Percentiles rank a stretch among this genome's conserved stretches.
These are phyloP conservation scores for Cenopis cana DNA, from an alignment of 2,888 invertebrate species.

Conservation along the genomic window DNA sequence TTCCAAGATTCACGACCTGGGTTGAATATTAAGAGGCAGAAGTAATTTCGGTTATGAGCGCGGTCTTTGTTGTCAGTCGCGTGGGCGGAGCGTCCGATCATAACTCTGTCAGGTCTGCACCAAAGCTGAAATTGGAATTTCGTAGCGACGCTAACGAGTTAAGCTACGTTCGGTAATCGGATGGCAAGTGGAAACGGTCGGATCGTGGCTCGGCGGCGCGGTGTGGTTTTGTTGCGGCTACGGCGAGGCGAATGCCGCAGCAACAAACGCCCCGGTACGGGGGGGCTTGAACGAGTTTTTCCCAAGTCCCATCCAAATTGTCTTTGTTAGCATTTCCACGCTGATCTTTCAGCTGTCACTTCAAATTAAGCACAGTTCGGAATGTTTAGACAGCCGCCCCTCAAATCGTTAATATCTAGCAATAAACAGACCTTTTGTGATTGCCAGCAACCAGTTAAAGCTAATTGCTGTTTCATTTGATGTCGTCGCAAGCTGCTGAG, in stretches of 20 bases:
- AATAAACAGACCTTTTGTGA: constrained; percentile 34
- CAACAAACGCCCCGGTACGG: neutral
- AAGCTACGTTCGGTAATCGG: constrained; percentile 52
- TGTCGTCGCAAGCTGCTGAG: constrained; percentile 24
- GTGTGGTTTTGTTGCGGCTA: too few relatives aligned
- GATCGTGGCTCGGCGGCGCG: constrained; percentile 46
- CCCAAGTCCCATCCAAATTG: constrained; percentile 9
- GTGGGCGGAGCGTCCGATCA: constrained; percentile 58
- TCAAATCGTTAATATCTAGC: constrained; percentile 32
- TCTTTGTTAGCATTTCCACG: constrained; percentile 33
- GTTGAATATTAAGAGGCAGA: constrained; percentile 76
- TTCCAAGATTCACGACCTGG: constrained; percentile 71
- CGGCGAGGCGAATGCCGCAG: neutral
- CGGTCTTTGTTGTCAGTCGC: constrained; percentile 70
- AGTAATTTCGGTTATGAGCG: constrained; percentile 75
- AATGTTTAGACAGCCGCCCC: constrained; percentile 26
- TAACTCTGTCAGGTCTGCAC: constrained; percentile 64
- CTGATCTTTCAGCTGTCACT: constrained; percentile 23
- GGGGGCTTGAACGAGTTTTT: constrained; percentile 21
- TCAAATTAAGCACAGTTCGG: constrained; percentile 28
- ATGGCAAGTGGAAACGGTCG: constrained; percentile 32
- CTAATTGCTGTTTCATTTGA: constrained; percentile 33
- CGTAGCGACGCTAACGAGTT: constrained; percentile 57
- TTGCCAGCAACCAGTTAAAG: constrained; percentile 14
- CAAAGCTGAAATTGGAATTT: constrained; percentile 62